Base-by-base conservation (phyloP, 2,797 vertebrate genomes). In the Myotis myotis region DNA sequence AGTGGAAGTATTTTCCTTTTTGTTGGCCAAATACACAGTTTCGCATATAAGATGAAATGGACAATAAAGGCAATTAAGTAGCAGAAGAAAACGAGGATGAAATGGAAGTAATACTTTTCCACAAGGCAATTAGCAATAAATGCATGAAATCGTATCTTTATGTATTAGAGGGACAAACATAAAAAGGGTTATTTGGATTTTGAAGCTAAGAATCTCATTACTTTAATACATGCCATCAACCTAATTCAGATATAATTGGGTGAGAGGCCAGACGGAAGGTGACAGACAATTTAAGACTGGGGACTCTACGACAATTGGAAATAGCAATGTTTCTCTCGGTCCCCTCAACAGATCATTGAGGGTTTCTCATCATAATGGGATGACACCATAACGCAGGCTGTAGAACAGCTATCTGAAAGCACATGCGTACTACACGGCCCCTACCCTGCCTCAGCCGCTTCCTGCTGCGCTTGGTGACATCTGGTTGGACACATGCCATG, bases 1-100 rank as follows among this genome's bases (percentile, higher is more conserved):
- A 22, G 9, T 10, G 76, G 80, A 70, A 68, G 49, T 79, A 53
- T 57, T 81, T 93, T 94, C 87, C 60, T 75, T 78, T 76, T 87
- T 44, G 51, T 71, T 74, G 36, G 53, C 94, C 91, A 95, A 81
- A 86, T 68, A 87, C 41, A 89, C 22, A 92, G n/a, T 85, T 94
- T 93, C 28, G 57, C 28, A 80, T 53, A 8, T 82, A 85, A 86
- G 36, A 86, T 15, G 15, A 90, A 72, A 95, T 62, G 30, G 30
- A 33, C 44, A 68, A 51, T 41, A 96, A 87, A 44, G 36, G 30
- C n/a, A 79, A 57, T 47, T 95, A 81, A 79, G 55, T 0, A 91
- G 76, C 60, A 90, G n/a, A 85, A 62, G 72, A 22, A 30, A 71
- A 25, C 20, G 70, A 36, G 30, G 33, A 57, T 76, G 41, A 76